Base-by-base conservation (phyloP, 2,797 vertebrate species). In the Halcyon leucocephala region DNA sequence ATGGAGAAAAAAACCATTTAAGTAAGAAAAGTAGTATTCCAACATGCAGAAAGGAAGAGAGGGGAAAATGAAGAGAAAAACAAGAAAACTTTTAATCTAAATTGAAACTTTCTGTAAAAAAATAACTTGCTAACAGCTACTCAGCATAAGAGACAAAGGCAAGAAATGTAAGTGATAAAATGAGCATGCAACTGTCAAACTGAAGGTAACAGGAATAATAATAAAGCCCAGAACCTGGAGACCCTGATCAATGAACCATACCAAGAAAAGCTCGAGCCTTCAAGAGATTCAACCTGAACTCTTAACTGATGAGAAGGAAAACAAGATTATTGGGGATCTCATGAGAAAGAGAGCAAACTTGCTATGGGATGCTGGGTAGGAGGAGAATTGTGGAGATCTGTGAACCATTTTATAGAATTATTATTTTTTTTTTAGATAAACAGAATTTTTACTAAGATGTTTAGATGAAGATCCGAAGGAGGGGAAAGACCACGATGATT, bases 181-280 rank as follows among this genome's bases (percentile, higher is more conserved):
- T 10, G 20, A 87, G 73, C 20, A 41, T n/a, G 19, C 25, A 74
- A 33, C 11, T 74, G 73, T 48, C 6, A 89, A 94, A 73, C 41
- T 2, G 0, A 2, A 86, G 49, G 37, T 79, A 90, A 86, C 0
- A 1, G n/a, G 12, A 77, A 41, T 0, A 72, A 20, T 11, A 71
- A 67, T n/a, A 86, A 83, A 82, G 18, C 10, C 39, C 52, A 67
- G 14, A 52, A 76, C 35, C 52, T 61, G 54, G 66, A 78, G 26
- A 88, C 8, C 3, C 42, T 42, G 69, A 94, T 35, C 64, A 90
- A 22, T 41, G 35, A 81, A 44, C 52, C 4, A 1, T 44, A 85
- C 77, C 15, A 78, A 24, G 41, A 91, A 33, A 29, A 3, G 4
- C 49, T 86, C 14, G 44, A 46, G 16, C 16, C 18, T 82, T 86